Evolutionary conservation across 2,888 invertebrate genomes (phyloP).

Genomic region (Amphiduros pacificus): DNA sequence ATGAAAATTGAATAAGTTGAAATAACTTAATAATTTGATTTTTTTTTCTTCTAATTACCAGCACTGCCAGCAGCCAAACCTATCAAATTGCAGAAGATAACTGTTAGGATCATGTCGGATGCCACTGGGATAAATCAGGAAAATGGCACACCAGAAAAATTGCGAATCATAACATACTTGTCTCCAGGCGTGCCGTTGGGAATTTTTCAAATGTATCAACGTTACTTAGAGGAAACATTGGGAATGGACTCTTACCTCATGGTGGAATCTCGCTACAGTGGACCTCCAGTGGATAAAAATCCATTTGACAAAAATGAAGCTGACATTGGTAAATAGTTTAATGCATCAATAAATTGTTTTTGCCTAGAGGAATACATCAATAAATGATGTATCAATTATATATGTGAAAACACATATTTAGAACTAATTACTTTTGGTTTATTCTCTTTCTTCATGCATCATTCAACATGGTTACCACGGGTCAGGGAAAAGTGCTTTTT

Average conservation of each 20-base stretch:
- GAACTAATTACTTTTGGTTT: too few relatives aligned
- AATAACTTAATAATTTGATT: too few relatives aligned
- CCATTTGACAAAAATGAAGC: slow-evolving; percentile 65
- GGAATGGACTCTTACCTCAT: slow-evolving; percentile 64
- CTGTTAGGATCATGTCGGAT: too few relatives aligned
- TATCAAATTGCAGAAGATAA: too few relatives aligned
- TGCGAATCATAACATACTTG: slow-evolving; percentile 68
- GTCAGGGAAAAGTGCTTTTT: too few relatives aligned
- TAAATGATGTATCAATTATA: background rate
- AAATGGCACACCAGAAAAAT: slow-evolving; percentile 24
- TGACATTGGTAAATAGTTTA: slow-evolving; percentile 64
- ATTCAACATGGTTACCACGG: too few relatives aligned
- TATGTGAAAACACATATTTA: too few relatives aligned
- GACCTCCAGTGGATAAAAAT: slow-evolving; percentile 63
- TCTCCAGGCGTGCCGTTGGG: slow-evolving; percentile 69
- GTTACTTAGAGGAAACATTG: slow-evolving; percentile 65
- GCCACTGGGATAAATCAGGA: too few relatives aligned
- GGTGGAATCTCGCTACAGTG: slow-evolving; percentile 67
- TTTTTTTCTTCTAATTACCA: too few relatives aligned
- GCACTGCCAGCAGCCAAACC: too few relatives aligned
- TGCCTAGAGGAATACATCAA: slow-evolving; percentile 1
- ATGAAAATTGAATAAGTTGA: too few relatives aligned
- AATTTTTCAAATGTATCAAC: slow-evolving; percentile 66
- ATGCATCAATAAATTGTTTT: background rate
- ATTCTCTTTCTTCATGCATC: too few relatives aligned